phyloP scores from a whole-genome alignment of 2,888 invertebrate species.

The Troilus luridus region DNA sequence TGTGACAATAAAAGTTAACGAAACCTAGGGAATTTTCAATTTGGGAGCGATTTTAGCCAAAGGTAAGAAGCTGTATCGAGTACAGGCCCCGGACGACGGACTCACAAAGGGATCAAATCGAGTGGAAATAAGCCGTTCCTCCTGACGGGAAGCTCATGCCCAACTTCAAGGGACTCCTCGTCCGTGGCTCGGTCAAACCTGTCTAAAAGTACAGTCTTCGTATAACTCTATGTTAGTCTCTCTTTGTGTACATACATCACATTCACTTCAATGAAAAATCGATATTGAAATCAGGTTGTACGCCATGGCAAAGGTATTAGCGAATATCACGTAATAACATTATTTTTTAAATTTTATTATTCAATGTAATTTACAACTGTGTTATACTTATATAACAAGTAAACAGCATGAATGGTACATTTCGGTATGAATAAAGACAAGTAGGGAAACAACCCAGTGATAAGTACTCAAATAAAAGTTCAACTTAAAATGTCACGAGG shows the following conservation, averaged over 20 bases:
- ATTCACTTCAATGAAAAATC: not conserved
- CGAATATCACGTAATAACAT: not conserved
- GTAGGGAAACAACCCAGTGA: too few relatives aligned
- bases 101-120: conserved; percentile 13
- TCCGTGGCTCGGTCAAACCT: not conserved
- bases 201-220: not conserved
- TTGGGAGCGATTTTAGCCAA: not conserved
- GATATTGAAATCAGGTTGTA: not conserved
- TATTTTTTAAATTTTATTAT: too few relatives aligned
- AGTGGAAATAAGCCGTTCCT: conserved; percentile 22
- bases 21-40: conserved; percentile 24
- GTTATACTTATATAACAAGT: too few relatives aligned
- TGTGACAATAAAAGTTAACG: not conserved
- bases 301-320: not conserved
- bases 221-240: conserved; percentile 6
- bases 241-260: not conserved
- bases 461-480: too few relatives aligned
- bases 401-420: too few relatives aligned
- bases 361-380: too few relatives aligned
- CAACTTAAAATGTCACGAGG: too few relatives aligned
- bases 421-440: too few relatives aligned
- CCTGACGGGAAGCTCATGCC: not conserved
- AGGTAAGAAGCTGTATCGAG: not conserved
- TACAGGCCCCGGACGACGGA: not conserved
- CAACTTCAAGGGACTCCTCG: not conserved